Conservation (phyloP, 2,797 vertebrate genomes). For the Phrynocephalus vlangalii region DNA sequence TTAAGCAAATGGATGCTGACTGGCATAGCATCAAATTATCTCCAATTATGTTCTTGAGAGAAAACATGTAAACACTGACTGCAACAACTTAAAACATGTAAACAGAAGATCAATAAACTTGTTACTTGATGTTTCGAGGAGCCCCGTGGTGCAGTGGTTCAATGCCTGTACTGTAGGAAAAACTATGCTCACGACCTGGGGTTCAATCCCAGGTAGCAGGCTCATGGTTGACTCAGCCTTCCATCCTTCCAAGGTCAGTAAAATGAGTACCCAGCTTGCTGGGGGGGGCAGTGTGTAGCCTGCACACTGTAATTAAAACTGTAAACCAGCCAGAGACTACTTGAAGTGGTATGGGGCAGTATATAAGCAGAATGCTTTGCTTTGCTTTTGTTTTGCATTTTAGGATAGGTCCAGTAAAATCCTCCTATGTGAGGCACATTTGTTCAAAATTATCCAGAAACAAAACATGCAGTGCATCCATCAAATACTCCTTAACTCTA, state of each 20-base stretch:
- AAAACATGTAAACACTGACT: conserved; percentile 8
- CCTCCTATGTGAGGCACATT: background rate
- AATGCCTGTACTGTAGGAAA: no score
- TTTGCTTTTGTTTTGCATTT: background rate
- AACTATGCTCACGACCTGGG: no score
- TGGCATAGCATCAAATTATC: conserved; percentile 29
- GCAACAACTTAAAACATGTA: background rate
- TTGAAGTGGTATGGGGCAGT: no score
- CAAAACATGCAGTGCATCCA: background rate
- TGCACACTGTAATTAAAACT: no score
- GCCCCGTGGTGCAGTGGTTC: no score
- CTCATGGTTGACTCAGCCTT: no score
- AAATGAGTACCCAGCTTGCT: no score
- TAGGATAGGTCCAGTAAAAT: background rate
- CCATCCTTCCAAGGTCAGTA: no score
- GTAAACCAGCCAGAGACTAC: no score
- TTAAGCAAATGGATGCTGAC: conserved; percentile 25
- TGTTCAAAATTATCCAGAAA: background rate
- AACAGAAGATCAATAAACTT: background rate
- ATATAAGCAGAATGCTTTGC: no score
- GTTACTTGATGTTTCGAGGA: background rate
- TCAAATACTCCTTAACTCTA: background rate
- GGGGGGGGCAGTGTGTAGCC: no score
- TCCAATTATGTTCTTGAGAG: background rate
- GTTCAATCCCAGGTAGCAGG: no score